Conservation (phyloP, 2,797 vertebrate genomes). For the Nannoperca obscura region DNA sequence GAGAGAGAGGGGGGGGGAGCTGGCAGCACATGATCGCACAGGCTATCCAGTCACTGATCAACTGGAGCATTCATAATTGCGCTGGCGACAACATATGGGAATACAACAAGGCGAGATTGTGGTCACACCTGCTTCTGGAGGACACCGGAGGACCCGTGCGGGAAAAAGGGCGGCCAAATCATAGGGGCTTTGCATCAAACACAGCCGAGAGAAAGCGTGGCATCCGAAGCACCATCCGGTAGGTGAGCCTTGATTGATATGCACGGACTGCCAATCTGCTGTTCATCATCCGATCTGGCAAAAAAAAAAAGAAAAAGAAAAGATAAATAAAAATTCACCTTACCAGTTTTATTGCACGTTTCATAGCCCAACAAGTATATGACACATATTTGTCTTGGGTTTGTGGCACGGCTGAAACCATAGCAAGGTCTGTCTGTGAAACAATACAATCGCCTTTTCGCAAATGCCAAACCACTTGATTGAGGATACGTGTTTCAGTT, state of each 20-base stretch:
- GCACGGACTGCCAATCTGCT: constrained; percentile 66
- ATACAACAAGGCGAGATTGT: constrained; percentile 76
- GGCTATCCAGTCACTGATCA: constrained; percentile 77
- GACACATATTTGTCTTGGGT: background rate
- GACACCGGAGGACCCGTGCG: constrained; percentile 59
- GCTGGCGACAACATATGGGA: constrained; percentile 80
- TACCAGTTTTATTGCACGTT: constrained; percentile 30
- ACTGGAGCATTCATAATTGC: constrained; percentile 71
- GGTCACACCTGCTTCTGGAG: constrained; percentile 73
- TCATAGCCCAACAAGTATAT: constrained; percentile 53
- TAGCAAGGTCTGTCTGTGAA: constrained; percentile 39
- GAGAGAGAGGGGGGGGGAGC: constrained; percentile 45
- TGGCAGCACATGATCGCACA: constrained; percentile 77
- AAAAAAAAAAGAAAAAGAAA: background rate
- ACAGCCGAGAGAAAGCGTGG: constrained; percentile 49
- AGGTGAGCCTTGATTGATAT: constrained; percentile 79
- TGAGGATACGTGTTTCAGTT: constrained; percentile 58
- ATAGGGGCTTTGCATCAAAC: constrained; percentile 56
- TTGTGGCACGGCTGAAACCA: constrained; percentile 32
- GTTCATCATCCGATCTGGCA: constrained; percentile 43
- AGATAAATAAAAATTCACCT: background rate
- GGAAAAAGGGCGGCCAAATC: constrained; percentile 45
- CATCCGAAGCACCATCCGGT: constrained; percentile 61
- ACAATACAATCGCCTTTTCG: constrained; percentile 55
- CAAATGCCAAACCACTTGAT: constrained; percentile 68